A percentile compares a stretch with the other conserved stretches of the same genome.
Conservation (phyloP, 2,888 invertebrate species). For the Nephrocerus scutellatus region DNA sequence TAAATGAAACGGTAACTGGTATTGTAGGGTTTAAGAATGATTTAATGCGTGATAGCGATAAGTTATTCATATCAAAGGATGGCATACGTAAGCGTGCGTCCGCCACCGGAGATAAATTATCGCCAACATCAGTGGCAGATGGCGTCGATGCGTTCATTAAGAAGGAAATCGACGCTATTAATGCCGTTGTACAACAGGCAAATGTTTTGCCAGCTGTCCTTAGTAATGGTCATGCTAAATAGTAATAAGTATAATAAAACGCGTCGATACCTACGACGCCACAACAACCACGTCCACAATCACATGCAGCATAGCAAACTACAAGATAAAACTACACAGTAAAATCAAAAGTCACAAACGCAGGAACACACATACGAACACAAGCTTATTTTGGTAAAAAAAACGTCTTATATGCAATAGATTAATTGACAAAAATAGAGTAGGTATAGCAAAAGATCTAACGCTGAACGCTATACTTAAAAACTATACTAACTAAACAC, state of each 20-base stretch:
- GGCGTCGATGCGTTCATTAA: constrained; percentile 38
- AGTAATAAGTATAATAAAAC: constrained; percentile 26
- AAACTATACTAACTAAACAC: too few species aligned
- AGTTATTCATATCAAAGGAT: constrained; percentile 27
- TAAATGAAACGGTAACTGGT: constrained; percentile 45
- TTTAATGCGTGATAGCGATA: constrained; percentile 43
- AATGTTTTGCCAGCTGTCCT: constrained; percentile 47
- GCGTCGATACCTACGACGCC: too few species aligned
- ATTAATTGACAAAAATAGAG: too few species aligned
- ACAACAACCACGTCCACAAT: too few species aligned
- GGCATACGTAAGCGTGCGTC: constrained; percentile 42
- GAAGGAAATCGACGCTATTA: constrained; percentile 47
- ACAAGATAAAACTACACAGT: too few species aligned
- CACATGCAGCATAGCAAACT: too few species aligned
- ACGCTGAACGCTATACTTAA: too few species aligned
- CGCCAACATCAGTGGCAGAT: constrained; percentile 21
- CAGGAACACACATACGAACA: too few species aligned
- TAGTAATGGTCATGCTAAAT: constrained; percentile 48
- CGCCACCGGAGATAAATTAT: constrained; percentile 22
- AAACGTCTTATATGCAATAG: too few species aligned
- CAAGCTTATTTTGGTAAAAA: too few species aligned
- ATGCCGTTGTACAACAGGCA: constrained; percentile 46
- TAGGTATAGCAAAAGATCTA: too few species aligned
- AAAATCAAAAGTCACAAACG: too few species aligned
- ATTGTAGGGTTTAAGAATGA: constrained; percentile 48